These are phyloP conservation scores for Limnephilus rhombicus DNA, from an alignment of 2,888 invertebrate genomes.

Conservation along the genomic window DNA sequence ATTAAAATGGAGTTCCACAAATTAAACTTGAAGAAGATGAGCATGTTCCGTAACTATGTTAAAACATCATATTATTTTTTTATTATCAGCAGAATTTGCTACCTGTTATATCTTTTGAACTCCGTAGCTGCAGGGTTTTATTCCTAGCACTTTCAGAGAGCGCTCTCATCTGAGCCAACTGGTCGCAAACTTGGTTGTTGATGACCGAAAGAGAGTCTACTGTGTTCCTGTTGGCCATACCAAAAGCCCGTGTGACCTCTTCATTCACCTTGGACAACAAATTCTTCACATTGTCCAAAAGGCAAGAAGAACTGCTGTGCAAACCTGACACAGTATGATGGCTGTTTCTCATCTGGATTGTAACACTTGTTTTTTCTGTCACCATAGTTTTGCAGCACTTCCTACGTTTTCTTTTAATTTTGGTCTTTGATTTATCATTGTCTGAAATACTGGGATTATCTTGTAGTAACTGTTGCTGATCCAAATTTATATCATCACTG, in stretches of 20 bases:
- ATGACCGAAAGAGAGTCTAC: conserved; percentile 41
- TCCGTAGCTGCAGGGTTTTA: conserved; percentile 13
- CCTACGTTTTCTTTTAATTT: conserved; percentile 9
- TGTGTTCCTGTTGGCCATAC: conserved; percentile 36
- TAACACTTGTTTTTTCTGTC: conserved; percentile 36
- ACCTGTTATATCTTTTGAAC: conserved; percentile 1
- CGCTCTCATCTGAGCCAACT: conserved; percentile 51
- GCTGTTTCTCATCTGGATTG: conserved; percentile 48
- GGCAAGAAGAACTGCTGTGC: conserved; percentile 14
- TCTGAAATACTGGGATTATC: neutral
- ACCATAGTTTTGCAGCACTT: conserved; percentile 27
- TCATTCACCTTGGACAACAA: conserved; percentile 44
- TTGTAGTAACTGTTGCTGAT: neutral
- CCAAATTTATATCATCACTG: neutral
- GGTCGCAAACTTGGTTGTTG: conserved; percentile 37
- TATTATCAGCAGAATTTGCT: neutral
- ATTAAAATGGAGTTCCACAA: too few relatives aligned
- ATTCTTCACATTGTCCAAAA: conserved; percentile 37
- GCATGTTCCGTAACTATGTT: neutral
- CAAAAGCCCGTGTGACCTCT: conserved; percentile 42
- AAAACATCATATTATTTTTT: neutral
- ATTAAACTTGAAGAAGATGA: too few relatives aligned
- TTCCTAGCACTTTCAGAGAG: conserved; percentile 36
- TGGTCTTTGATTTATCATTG: conserved; percentile 2
- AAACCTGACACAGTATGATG: neutral